These are phyloP conservation scores for Sarcophaga caerulescens DNA, from an alignment of 2,888 invertebrate genomes.

Conservation along the genomic window DNA sequence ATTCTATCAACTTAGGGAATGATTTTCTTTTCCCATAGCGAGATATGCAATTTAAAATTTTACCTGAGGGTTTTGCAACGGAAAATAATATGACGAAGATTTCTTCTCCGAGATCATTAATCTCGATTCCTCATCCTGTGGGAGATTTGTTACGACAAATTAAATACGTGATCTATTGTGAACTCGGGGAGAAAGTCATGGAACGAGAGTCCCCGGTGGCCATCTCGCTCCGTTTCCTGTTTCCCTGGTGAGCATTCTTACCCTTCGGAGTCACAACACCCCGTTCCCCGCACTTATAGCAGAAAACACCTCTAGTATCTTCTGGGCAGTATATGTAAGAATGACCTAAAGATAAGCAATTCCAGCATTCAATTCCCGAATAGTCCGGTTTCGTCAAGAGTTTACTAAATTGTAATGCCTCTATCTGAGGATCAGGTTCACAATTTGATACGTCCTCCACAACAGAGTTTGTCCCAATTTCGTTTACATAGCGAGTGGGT, in stretches of 20 bases:
- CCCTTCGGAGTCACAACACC: not conserved
- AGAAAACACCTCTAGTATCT: not conserved
- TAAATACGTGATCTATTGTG: not conserved
- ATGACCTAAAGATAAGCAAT: constrained; percentile 1
- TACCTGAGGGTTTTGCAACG: no score
- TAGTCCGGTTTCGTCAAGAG: not conserved
- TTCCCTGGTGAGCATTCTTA: constrained; percentile 7
- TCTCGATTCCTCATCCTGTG: not conserved
- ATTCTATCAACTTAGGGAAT: constrained; percentile 9
- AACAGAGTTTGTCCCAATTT: no score
- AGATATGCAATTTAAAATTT: not conserved
- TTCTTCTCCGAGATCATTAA: no score
- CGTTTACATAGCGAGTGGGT: no score
- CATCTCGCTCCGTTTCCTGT: constrained; percentile 14
- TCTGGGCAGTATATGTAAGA: constrained; percentile 13
- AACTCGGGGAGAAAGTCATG: not conserved
- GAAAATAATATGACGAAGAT: no score
- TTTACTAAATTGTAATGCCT: no score
- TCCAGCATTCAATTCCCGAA: constrained; percentile 4
- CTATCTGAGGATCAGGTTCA: no score
- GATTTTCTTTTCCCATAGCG: not conserved
- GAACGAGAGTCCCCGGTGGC: constrained; percentile 16
- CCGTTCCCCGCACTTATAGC: not conserved
- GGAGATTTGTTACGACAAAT: not conserved
- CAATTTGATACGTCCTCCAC: no score